Conservation (phyloP, 2,113 vertebrate genomes). For the Thunnus maccoyii region DNA sequence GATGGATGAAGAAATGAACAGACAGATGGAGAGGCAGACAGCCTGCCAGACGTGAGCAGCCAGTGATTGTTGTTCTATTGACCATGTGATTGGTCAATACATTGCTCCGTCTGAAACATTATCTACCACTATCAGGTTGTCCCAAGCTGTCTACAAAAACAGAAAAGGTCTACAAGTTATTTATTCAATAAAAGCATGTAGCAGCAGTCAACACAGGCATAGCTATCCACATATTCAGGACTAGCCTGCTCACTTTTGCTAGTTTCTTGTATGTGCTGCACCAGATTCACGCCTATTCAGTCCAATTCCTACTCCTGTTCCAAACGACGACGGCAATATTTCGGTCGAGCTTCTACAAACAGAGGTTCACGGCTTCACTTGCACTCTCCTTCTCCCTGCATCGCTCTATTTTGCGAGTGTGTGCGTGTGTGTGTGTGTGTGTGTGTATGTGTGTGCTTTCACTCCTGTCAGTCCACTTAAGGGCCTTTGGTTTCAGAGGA, state of each 20-base stretch:
- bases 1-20: conserved; percentile 5
- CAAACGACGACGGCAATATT: conserved; percentile 54
- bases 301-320: conserved; percentile 23
- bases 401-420: conserved; percentile 59
- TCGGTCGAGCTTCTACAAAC: conserved; percentile 36
- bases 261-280: not conserved
- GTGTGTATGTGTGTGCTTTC: conserved; percentile 57
- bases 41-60: conserved; percentile 43
- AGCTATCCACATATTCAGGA: not conserved
- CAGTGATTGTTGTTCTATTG: conserved; percentile 63
- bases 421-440: conserved; percentile 27
- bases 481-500: conserved; percentile 87
- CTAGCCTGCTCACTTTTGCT: not conserved
- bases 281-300: conserved; percentile 11
- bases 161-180: conserved; percentile 3
- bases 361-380: conserved; percentile 73
- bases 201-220: conserved; percentile 6
- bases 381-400: conserved; percentile 59
- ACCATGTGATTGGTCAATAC: conserved; percentile 64
- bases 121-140: conserved; percentile 56
- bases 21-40: conserved; percentile 52
- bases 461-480: conserved; percentile 85
- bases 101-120: conserved; percentile 55
- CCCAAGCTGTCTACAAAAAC: conserved; percentile 31
- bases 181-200: conserved; percentile 4